phyloP scores from a whole-genome alignment of 2,888 invertebrate genomes.

The Drosophila nigricruria region DNA sequence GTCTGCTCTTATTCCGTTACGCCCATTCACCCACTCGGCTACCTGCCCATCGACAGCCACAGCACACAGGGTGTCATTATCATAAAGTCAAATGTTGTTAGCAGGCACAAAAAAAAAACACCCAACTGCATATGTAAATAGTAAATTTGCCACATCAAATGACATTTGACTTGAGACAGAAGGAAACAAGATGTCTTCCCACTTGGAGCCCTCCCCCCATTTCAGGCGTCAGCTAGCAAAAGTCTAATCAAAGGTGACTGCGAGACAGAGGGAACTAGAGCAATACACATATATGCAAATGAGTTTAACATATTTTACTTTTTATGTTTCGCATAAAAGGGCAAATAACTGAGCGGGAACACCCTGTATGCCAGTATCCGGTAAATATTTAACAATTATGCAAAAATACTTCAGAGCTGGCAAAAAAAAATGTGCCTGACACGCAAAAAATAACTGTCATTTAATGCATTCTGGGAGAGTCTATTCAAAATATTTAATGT shows the following conservation, averaged over 20 bases:
- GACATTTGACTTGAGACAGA: constrained; percentile 28
- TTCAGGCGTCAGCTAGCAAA: constrained; percentile 30
- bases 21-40: not conserved
- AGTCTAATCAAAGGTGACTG: constrained; percentile 47
- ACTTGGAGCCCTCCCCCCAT: no score
- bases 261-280: not conserved
- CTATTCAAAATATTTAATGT: constrained; percentile 29
- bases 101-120: constrained; percentile 27
- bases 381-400: constrained; percentile 57
- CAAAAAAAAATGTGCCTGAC: constrained; percentile 14
- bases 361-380: constrained; percentile 41
- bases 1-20: constrained; percentile 51
- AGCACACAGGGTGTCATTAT: constrained; percentile 51
- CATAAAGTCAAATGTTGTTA: constrained; percentile 57
- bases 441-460: constrained; percentile 13
- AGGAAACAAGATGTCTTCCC: constrained; percentile 11
- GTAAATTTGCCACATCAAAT: constrained; percentile 36
- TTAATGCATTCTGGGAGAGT: constrained; percentile 16
- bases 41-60: not conserved
- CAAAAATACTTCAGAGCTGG: constrained; percentile 35
- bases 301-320: constrained; percentile 1
- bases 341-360: constrained; percentile 1
- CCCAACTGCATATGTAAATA: constrained; percentile 51
- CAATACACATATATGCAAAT: constrained; percentile 43
- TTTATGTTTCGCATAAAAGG: constrained; percentile 15